A percentile compares a stretch with the other conserved stretches of the same genome.
These are phyloP conservation scores for Cephalophus harveyi DNA, from an alignment of 2,113 vertebrate species.

Conservation along the genomic window DNA sequence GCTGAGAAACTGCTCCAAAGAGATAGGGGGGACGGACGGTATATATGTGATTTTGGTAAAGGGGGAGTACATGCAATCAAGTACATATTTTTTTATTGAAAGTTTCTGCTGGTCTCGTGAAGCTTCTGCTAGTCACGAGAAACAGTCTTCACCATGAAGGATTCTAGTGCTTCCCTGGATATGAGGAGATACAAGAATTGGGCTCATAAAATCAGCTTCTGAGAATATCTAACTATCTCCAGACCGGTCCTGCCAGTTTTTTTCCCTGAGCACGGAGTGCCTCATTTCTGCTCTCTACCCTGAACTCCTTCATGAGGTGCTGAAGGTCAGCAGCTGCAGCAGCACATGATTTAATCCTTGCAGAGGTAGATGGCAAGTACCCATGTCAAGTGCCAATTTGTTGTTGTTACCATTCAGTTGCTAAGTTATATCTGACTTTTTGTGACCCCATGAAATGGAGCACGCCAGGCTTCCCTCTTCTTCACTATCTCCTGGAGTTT, in stretches of 20 bases:
- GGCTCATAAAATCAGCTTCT: not conserved
- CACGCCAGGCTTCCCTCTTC: not conserved
- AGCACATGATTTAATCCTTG: not conserved
- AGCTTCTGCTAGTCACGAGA: not conserved
- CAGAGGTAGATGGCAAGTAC: not conserved
- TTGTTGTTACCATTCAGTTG: not conserved
- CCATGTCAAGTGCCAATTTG: not conserved
- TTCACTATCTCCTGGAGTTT: not conserved
- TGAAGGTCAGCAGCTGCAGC: not conserved
- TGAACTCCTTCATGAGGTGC: not conserved
- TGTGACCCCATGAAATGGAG: not conserved
- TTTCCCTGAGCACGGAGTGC: not conserved
- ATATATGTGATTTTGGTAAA: not conserved
- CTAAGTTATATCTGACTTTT: too few relatives aligned
- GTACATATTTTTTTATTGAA: not conserved
- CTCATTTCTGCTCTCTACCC: not conserved
- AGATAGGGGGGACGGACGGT: rapidly evolving
- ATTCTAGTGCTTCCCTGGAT: not conserved
- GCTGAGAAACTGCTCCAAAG: not conserved
- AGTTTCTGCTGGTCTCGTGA: not conserved
- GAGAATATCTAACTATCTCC: not conserved
- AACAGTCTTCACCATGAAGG: not conserved
- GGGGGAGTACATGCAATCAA: not conserved
- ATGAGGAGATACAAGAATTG: not conserved
- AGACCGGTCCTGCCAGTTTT: not conserved